Evolutionary conservation across 1,140 invertebrate species (phyloP), one percentile per base, ranked within the genome.

Genomic region (Drosophila watanabei): DNA sequence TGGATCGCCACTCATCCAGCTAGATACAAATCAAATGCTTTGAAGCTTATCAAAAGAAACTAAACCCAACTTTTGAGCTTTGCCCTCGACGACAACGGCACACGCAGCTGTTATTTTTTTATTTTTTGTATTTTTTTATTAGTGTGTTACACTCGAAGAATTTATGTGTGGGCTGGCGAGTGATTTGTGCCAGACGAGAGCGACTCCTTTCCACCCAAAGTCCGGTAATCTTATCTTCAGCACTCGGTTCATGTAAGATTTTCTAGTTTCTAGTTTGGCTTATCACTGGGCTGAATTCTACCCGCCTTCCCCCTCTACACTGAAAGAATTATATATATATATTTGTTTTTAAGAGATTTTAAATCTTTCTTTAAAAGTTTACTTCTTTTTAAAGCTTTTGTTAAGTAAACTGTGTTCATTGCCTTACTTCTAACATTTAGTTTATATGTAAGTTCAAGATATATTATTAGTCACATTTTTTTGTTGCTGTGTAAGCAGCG

Each of bases 231-330:
- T 85, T 86, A 85, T 85, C 82, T 43, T 20, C 33, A 5, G 24
- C 43, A 66, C 46, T 70, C 10, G 54, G 75, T 46, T 80, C 64
- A 80, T 84, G 81, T 83, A 70, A 80, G 64, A 84, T 84, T 83
- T 65, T 66, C 48, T 61, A 60, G 66, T 59, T 71, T 71, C 20
- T 24, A 24, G 37, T 72, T 20, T 30, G 32, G 71, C 71, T 73
- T 73, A 73, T 73, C 71, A 71, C 71, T 54, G 10, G 30, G 30
- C 32, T 24, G 32, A 71, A 24, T 71, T 32, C 20, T 48, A 13
- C 24, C 43, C 20, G 7, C 30, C 28, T 18, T 16, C 16, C n/a
- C 16, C 0, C n/a, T 8, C 11, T 65, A 33, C 63, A 66, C 63
- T 63, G 30, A 0, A 7, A 35, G 24, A 45, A 45, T n/a, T 4